phyloP scores from a whole-genome alignment of 1,140 invertebrate genomes.

The Drosophila subpulchrella region DNA sequence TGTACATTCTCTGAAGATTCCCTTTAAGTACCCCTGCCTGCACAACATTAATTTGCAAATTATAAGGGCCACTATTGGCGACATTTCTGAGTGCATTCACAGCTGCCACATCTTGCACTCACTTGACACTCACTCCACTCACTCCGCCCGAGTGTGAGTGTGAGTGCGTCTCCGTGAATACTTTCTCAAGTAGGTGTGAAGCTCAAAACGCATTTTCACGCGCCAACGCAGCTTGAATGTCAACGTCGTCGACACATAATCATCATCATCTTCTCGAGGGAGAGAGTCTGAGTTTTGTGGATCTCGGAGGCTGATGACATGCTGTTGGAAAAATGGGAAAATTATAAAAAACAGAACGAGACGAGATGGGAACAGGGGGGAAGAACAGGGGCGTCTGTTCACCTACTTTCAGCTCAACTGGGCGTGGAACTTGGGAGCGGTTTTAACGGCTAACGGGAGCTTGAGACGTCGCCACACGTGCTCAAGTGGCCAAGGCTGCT shows the following conservation, averaged over 20 bases:
- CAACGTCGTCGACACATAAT: constrained; percentile 42
- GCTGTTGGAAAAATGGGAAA: constrained; percentile 24
- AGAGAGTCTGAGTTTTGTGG: constrained; percentile 4
- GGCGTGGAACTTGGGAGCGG: constrained; percentile 44
- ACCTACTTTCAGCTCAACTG: constrained; percentile 43
- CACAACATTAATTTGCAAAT: not conserved
- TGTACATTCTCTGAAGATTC: no score
- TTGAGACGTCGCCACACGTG: constrained; percentile 72
- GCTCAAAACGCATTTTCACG: constrained; percentile 81
- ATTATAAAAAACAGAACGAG: not conserved
- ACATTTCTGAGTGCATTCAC: constrained; percentile 24
- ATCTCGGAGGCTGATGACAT: constrained; percentile 10
- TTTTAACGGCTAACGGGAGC: constrained; percentile 49
- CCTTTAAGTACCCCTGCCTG: no score
- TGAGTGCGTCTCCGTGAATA: constrained; percentile 27
- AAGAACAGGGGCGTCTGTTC: constrained; percentile 38
- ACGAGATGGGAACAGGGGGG: not conserved
- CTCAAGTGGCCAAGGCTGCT: constrained; percentile 63
- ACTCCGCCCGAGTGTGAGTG: constrained; percentile 11
- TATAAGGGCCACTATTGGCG: constrained; percentile 14
- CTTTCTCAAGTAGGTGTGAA: constrained; percentile 73
- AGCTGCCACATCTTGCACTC: constrained; percentile 38
- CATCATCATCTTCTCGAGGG: constrained; percentile 23
- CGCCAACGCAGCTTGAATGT: constrained; percentile 77
- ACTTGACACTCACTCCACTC: constrained; percentile 39